Evolutionary conservation across 2,113 vertebrate species (phyloP).

Genomic region (Oceanodroma tethys): DNA sequence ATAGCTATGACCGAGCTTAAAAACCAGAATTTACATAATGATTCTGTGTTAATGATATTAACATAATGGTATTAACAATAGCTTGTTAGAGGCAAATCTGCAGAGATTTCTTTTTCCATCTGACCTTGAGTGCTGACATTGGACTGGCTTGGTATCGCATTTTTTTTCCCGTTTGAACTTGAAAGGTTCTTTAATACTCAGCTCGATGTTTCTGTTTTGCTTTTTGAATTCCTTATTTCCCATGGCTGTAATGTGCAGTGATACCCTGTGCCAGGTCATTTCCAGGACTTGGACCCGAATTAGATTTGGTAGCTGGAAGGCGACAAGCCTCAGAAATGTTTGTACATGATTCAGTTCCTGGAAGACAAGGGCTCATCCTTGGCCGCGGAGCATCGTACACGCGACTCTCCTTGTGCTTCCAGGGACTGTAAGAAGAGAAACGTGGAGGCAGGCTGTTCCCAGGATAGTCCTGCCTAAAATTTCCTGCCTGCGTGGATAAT

Average conservation of each 20-base stretch:
- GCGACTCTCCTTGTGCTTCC: conserved; percentile 4
- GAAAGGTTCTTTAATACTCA: neutral
- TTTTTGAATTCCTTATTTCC: conserved; percentile 24
- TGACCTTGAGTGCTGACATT: neutral
- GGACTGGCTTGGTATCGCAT: rapidly evolving
- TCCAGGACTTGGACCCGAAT: conserved; percentile 23
- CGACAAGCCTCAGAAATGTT: neutral
- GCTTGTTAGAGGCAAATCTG: neutral
- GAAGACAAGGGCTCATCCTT: conserved; percentile 20
- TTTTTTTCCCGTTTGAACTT: neutral
- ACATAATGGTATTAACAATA: neutral
- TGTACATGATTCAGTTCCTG: conserved; percentile 25
- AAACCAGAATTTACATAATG: neutral
- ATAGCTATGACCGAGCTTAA: neutral
- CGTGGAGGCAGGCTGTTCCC: conserved; percentile 42
- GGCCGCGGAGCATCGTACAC: neutral
- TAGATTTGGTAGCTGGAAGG: conserved; percentile 33
- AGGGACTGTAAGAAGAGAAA: conserved; percentile 45
- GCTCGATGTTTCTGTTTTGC: neutral
- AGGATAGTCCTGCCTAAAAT: neutral
- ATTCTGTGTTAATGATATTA: conserved; percentile 4
- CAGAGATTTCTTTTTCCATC: neutral
- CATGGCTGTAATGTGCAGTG: neutral
- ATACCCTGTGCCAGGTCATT: neutral
- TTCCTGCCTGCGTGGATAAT: conserved; percentile 28